Conservation (phyloP, 1,140 invertebrate species). For the Aradophagus sp. region DNA sequence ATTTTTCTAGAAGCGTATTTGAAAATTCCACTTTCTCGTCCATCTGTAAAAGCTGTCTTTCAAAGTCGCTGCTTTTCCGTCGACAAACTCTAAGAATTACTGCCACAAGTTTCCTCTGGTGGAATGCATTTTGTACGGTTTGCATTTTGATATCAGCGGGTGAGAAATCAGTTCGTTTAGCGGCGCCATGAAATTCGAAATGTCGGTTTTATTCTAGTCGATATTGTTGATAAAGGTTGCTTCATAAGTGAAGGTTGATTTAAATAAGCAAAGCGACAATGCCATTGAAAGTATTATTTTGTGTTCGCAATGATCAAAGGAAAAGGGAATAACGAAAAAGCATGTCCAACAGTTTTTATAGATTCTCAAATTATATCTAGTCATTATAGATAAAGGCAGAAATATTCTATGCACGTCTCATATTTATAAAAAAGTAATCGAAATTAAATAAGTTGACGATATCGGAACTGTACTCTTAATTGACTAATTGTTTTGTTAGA, state of each 20-base stretch:
- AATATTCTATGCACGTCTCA: no score
- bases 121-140: constrained; percentile 27
- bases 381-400: no score
- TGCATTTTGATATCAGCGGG: constrained; percentile 20
- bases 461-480: no score
- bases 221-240: constrained; percentile 6
- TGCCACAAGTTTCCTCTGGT: constrained; percentile 1
- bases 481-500: no score
- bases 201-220: constrained; percentile 8
- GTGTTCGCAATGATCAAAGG: constrained; percentile 9
- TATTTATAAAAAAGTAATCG: no score
- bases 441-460: no score
- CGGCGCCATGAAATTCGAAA: constrained; percentile 1
- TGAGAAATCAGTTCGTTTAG: no score
- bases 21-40: no score
- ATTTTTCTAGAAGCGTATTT: constrained; percentile 27
- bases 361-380: no score
- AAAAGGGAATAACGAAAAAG: no score
- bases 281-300: constrained; percentile 26
- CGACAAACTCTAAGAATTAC: constrained; percentile 20
- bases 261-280: neutral
- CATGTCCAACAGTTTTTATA: no score
- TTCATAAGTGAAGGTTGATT: constrained; percentile 8
- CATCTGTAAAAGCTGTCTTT: no score
- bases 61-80: neutral